Conservation (phyloP, 1,140 invertebrate species). For the Drosophila saltans region DNA sequence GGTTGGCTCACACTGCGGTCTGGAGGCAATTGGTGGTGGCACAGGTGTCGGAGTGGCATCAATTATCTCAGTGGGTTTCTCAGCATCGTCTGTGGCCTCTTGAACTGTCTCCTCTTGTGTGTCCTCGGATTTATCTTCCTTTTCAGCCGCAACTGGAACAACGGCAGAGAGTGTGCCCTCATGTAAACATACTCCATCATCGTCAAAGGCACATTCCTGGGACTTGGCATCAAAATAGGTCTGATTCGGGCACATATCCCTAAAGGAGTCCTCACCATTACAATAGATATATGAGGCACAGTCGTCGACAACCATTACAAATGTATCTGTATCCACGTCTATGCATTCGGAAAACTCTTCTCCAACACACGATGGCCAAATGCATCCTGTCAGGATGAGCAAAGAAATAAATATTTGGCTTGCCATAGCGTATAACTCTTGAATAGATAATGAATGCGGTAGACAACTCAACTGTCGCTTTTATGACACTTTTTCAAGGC, state of each 20-base stretch:
- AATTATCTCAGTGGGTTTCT: neutral
- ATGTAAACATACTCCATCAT: conserved; percentile 49
- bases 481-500: conserved; percentile 54
- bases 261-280: conserved; percentile 63
- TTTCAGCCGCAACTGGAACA: neutral
- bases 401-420: conserved; percentile 24
- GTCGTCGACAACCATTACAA: conserved; percentile 59
- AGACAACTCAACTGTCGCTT: conserved; percentile 16
- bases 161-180: neutral
- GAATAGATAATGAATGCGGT: neutral
- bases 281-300: conserved; percentile 72
- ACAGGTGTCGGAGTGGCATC: neutral
- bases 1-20: conserved; percentile 56
- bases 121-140: neutral
- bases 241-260: conserved; percentile 62
- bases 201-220: conserved; percentile 70
- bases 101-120: neutral
- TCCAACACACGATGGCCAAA: neutral
- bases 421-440: conserved; percentile 35
- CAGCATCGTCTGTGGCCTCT: neutral
- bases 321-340: conserved; percentile 47
- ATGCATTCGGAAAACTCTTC: conserved; percentile 56
- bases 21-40: neutral
- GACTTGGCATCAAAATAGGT: conserved; percentile 67
- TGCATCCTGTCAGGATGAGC: conserved; percentile 27